Evolutionary conservation across 2,888 invertebrate genomes (phyloP), one percentile per base, ranked within the genome.

Genomic region (Crossocerus cetratus): DNA sequence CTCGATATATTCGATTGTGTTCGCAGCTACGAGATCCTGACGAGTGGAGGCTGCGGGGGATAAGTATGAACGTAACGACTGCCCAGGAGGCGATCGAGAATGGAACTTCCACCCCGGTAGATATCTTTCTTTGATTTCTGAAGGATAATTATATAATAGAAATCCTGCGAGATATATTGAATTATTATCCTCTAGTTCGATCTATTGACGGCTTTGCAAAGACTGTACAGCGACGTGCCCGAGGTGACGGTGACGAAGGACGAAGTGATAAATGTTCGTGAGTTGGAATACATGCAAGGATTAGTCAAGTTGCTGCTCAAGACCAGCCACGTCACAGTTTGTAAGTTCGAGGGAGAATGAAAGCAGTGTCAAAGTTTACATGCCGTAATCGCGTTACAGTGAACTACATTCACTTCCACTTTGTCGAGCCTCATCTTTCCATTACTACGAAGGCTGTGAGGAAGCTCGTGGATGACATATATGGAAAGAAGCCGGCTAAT

Each of bases 391-490:
- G 32, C 11, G 4, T 55, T 22, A 18, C 22, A 55, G 55, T 55
- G 55, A 55, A 55, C 18, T 22, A 55, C 20, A 55, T 55, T 5
- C 20, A 55, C 20, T 22, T 55, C 22, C 55, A 55, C 22, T 55
- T 55, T 55, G 55, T 55, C 20, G 55, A 55, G 22, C 20, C 2
- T 5, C 14, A 55, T 20, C n/a, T 55, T 18, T 4, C 14, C 4
- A 8, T 21, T 22, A 21, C 55, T 4, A 22, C 20, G 14, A 22
- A 14, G 0, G 20, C n/a, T 14, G 14, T 55, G 4, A 55, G 55
- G 20, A 3, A 55, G 5, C 20, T 55, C 14, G 14, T 55, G 13
- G 4, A 20, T 55, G 16, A 16, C 11, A 13, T 49, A 3, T 49
- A 49, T 49, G 16, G 14, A 1, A 11, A 4, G 3, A 3, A 16